These are phyloP conservation scores for Pavo muticus DNA, from an alignment of 2,113 vertebrate species.

Conservation along the genomic window DNA sequence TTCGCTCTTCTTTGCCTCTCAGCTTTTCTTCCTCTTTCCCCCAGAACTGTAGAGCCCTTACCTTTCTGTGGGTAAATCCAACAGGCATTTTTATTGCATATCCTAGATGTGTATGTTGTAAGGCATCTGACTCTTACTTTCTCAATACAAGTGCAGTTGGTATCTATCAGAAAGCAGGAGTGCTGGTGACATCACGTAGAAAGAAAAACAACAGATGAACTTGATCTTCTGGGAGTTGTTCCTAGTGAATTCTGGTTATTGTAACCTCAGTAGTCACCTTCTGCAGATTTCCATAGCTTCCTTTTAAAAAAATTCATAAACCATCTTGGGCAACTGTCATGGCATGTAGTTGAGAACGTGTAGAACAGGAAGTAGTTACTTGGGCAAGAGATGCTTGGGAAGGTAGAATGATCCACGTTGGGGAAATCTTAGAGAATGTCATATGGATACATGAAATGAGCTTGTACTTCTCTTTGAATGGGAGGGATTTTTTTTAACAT, in stretches of 20 bases:
- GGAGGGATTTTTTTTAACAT: not conserved
- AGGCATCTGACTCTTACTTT: not conserved
- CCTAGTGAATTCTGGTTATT: not conserved
- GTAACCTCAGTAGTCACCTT: not conserved
- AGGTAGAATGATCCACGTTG: not conserved
- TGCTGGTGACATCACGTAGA: not conserved
- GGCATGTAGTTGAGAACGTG: not conserved
- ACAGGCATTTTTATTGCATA: not conserved
- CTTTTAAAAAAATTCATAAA: not conserved
- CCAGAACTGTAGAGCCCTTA: not conserved
- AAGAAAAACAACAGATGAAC: not conserved
- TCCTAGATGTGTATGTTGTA: not conserved
- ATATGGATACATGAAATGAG: not conserved
- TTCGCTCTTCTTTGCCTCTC: not conserved
- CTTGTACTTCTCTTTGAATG: not conserved
- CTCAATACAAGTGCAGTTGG: not conserved
- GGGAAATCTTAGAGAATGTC: not conserved
- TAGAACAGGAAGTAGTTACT: not conserved
- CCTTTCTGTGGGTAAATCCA: not conserved
- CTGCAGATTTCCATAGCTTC: not conserved
- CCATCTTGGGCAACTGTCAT: not conserved
- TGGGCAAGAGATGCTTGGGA: not conserved
- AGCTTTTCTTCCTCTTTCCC: not conserved
- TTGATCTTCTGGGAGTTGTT: not conserved
- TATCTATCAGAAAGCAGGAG: not conserved